Conservation (phyloP, 2,888 invertebrate genomes). For the Spilosoma lubricipeda region DNA sequence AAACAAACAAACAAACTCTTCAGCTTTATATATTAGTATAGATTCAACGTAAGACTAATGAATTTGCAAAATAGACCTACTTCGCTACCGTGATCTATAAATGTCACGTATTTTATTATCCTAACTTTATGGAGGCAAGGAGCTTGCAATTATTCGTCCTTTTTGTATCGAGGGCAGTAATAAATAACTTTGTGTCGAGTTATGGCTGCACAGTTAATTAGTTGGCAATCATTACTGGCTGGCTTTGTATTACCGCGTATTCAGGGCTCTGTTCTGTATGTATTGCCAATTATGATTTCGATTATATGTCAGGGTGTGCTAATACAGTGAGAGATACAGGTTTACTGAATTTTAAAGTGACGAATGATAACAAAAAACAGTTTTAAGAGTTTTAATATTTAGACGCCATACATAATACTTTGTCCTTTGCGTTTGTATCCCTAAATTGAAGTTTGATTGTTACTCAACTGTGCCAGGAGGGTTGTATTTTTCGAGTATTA, state of each 20-base stretch:
- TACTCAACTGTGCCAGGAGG: too few species aligned
- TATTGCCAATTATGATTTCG: background rate
- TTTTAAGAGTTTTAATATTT: background rate
- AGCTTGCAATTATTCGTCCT: background rate
- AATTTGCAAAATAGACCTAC: background rate
- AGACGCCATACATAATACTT: too few species aligned
- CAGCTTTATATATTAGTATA: too few species aligned
- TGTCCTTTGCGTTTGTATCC: too few species aligned
- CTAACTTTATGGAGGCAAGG: background rate
- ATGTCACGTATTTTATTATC: background rate
- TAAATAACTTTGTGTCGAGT: background rate
- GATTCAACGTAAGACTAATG: background rate
- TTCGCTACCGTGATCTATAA: background rate
- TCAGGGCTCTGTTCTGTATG: background rate
- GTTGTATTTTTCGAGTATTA: too few species aligned
- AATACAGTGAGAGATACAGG: background rate
- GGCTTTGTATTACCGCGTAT: background rate
- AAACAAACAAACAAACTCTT: too few species aligned
- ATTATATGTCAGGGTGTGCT: background rate
- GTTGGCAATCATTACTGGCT: background rate
- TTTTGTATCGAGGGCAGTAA: background rate
- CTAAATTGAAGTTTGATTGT: too few species aligned
- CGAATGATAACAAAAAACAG: background rate
- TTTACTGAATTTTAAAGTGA: background rate
- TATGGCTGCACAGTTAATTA: background rate